phyloP scores from a whole-genome alignment of 2,888 invertebrate genomes.

The Odontothrips loti region DNA sequence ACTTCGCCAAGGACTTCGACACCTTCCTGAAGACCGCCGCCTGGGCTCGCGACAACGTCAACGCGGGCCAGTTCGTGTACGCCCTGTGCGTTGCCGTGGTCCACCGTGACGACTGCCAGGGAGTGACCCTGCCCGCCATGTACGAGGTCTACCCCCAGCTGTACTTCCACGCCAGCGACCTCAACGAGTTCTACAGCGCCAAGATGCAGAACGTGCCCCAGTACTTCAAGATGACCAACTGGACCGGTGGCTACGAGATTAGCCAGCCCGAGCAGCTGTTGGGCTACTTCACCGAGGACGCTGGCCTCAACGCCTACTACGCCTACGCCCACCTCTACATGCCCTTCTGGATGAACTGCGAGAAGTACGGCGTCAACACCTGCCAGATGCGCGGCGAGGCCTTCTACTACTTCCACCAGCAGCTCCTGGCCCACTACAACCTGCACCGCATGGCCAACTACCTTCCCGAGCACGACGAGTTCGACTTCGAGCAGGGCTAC shows the following conservation, averaged over 20 bases:
- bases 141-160: conserved; percentile 53
- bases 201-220: conserved; percentile 30
- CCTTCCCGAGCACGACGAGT: conserved; percentile 49
- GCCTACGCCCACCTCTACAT: conserved; percentile 55
- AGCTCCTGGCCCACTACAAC: conserved; percentile 61
- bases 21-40: conserved; percentile 57
- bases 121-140: conserved; percentile 53
- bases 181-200: conserved; percentile 33
- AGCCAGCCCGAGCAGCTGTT: conserved; percentile 54
- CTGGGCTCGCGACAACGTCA: conserved; percentile 53
- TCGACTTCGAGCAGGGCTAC: conserved; percentile 48
- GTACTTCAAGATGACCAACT: conserved; percentile 20
- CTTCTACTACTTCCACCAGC: conserved; percentile 59
- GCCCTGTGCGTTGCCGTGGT: conserved; percentile 53
- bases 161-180: conserved; percentile 42
- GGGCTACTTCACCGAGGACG: conserved; percentile 69
- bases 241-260: not conserved
- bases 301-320: conserved; percentile 62
- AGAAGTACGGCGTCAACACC: conserved; percentile 8
- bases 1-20: conserved; percentile 65
- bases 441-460: conserved; percentile 51
- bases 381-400: conserved; percentile 36
- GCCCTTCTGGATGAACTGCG: conserved; percentile 56
- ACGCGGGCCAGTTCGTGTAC: conserved; percentile 57
- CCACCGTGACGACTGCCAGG: conserved; percentile 53